Evolutionary conservation across 1,140 invertebrate genomes (phyloP).

Genomic region (Himalopsyche phryganea): DNA sequence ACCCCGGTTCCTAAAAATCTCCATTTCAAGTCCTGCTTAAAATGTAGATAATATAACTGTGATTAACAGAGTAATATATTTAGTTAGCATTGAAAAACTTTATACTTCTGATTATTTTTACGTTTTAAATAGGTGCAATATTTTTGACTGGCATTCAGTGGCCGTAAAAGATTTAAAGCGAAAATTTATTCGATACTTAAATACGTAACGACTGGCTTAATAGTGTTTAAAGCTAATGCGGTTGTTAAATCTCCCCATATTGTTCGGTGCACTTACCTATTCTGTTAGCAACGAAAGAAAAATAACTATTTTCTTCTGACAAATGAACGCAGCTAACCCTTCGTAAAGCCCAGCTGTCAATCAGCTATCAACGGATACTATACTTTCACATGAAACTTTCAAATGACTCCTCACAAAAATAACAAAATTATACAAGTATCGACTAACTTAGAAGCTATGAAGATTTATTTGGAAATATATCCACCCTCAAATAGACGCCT

Average conservation of each 20-base stretch:
- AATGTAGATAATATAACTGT: no score
- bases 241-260: slow-evolving; percentile 21
- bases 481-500: no score
- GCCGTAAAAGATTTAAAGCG: not conserved
- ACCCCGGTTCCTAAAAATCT: no score
- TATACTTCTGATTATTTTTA: not conserved
- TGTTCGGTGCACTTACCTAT: not conserved
- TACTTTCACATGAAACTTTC: no score
- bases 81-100: no score
- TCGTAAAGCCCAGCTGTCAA: slow-evolving; percentile 18
- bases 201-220: not conserved
- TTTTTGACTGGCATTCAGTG: not conserved
- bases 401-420: no score
- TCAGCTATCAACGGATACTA: slow-evolving; percentile 1
- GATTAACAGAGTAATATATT: no score
- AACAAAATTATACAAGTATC: no score
- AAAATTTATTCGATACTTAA: not conserved
- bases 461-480: no score
- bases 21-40: no score
- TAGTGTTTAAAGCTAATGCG: slow-evolving; percentile 18
- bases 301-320: slow-evolving; percentile 18
- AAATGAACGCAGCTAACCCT: slow-evolving; percentile 19
- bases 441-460: no score
- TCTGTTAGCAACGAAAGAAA: not conserved
- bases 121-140: not conserved